Percentiles rank a stretch among this genome's conserved stretches.
Evolutionary conservation across 2,797 vertebrate genomes (phyloP).

Genomic region (Dermochelys coriacea): DNA sequence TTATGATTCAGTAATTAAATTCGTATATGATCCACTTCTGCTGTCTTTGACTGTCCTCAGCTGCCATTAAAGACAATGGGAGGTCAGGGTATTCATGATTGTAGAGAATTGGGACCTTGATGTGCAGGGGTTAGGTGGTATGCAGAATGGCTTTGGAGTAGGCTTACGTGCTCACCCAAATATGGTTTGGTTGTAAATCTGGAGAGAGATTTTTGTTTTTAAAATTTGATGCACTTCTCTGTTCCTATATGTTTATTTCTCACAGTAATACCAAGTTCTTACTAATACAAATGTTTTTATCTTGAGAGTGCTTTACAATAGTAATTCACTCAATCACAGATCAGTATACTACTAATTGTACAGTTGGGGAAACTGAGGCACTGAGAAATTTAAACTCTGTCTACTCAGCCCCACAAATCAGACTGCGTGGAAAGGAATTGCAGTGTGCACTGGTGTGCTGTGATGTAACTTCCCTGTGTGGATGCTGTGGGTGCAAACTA

Average conservation of each 20-base stretch:
- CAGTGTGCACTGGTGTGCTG: background rate
- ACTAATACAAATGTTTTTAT: background rate
- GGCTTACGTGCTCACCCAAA: background rate
- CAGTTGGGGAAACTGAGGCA: background rate
- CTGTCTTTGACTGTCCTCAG: background rate
- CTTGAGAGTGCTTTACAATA: background rate
- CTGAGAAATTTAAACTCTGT: background rate
- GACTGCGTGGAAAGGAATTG: background rate
- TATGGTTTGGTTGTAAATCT: background rate
- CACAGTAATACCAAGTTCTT: background rate
- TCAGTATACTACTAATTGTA: background rate
- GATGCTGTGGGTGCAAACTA: background rate
- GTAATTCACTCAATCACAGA: background rate
- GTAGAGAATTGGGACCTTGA: background rate
- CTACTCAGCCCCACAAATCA: background rate
- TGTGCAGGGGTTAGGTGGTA: background rate
- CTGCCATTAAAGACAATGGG: background rate
- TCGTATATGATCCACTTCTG: background rate
- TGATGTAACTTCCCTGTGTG: background rate
- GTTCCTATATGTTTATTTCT: background rate
- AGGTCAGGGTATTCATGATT: background rate
- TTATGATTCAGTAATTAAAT: background rate
- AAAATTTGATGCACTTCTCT: background rate
- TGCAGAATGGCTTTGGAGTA: background rate
- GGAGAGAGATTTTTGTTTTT: background rate